A percentile compares a stretch with the other conserved stretches of the same genome.
Evolutionary conservation across 2,797 vertebrate species (phyloP).

Genomic region (Amphiprion clarkii): DNA sequence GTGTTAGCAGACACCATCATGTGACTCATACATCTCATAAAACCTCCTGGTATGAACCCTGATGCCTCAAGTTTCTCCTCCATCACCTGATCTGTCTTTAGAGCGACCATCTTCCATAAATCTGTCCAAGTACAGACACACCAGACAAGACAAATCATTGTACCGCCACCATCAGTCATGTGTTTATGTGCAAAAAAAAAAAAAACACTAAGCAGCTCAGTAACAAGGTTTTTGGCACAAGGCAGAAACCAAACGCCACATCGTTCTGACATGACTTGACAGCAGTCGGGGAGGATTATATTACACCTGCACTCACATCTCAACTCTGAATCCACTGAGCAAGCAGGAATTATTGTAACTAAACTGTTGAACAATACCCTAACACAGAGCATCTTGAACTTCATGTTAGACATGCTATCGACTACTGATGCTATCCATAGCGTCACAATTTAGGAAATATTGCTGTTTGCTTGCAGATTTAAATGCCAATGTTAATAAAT

Average conservation of each 20-base stretch:
- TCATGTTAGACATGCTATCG: neutral
- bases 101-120: conserved; percentile 66
- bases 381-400: neutral
- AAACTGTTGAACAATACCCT: conserved; percentile 34
- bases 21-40: conserved; percentile 50
- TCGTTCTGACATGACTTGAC: conserved; percentile 69
- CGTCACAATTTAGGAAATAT: neutral
- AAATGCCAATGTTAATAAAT: neutral
- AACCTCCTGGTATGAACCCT: conserved; percentile 48
- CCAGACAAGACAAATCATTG: conserved; percentile 64
- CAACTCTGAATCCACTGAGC: conserved; percentile 28
- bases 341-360: conserved; percentile 24
- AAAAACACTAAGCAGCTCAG: conserved; percentile 32
- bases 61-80: conserved; percentile 47
- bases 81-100: conserved; percentile 65
- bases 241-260: conserved; percentile 41
- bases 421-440: neutral
- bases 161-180: conserved; percentile 22
- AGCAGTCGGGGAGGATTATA: conserved; percentile 38
- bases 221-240: conserved; percentile 58
- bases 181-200: conserved; percentile 26
- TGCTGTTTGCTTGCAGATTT: neutral
- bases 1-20: conserved; percentile 12
- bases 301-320: conserved; percentile 58
- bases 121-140: conserved; percentile 54